Conservation (phyloP, 2,797 vertebrate species). For the Sebastes elongatus region DNA sequence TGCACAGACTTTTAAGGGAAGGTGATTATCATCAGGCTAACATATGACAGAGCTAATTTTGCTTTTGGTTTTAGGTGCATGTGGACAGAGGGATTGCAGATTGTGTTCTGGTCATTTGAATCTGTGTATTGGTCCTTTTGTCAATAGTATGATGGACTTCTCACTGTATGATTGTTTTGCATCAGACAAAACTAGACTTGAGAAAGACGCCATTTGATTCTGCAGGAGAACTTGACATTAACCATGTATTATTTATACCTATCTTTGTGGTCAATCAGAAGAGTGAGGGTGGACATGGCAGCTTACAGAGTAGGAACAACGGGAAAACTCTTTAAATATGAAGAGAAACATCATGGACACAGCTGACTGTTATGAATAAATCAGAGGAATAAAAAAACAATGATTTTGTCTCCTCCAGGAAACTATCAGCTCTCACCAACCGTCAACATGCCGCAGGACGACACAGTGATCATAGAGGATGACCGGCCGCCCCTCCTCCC, state of each 20-base stretch:
- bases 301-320: not conserved
- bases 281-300: not conserved
- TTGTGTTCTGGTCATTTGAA: not conserved
- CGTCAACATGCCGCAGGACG: slow-evolving; percentile 97
- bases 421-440: slow-evolving; percentile 97
- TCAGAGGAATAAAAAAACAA: not conserved
- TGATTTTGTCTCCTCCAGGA: slow-evolving; percentile 75
- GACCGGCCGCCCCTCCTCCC: slow-evolving; percentile 90
- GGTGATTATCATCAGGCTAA: not conserved
- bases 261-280: not conserved
- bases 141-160: not conserved
- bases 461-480: slow-evolving; percentile 96
- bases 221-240: not conserved
- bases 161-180: not conserved
- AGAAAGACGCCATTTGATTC: not conserved
- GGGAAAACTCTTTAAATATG: not conserved
- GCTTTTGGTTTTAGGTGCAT: not conserved
- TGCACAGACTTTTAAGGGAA: not conserved
- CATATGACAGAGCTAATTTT: not conserved
- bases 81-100: not conserved
- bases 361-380: not conserved
- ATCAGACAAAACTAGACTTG: not conserved
- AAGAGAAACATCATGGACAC: not conserved
- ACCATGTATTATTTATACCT: not conserved
- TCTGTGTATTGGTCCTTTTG: not conserved